Evolutionary conservation across 2,797 vertebrate genomes (phyloP), one percentile per base, ranked within the genome.

Genomic region (Pangasius larnaudii): DNA sequence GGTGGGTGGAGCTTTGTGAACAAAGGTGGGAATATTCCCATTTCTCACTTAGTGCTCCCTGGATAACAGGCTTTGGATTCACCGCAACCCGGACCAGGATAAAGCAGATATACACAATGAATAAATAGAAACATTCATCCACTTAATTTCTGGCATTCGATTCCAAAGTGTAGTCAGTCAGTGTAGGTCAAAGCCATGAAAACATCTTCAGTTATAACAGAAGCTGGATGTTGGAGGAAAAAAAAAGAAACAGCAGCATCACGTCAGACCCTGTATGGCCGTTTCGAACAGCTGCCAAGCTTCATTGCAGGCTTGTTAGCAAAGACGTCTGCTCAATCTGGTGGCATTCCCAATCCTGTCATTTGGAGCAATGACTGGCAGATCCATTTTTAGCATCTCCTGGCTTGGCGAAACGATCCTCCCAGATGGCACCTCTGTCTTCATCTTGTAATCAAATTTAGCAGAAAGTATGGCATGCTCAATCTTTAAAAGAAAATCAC

Each of bases 341-440:
- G 67, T 88, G 79, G 51, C 53, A 72, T 84, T 87, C 53, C 69
- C 72, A 65, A 85, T 89, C 84, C 88, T 91, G 85, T 91, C 88
- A 89, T 88, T 87, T 56, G 82, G 85, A 90, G 84, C 86, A 67
- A 27, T 89, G 90, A 91, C 67, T 88, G 90, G 86, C 89, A 87
- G 77, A 36, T 87, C 88, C 91, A 91, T 91, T 91, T 91, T 90
- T 90, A 90, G 88, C 85, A 65, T 58, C 81, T 82, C 65, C 51
- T 75, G 80, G 71, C 79, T 91, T 89, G 86, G 61, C 58, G 56
- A 84, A 89, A 49, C 8, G 87, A 84, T 67, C 77, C 53, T 63
- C 86, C 90, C 92, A 93, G 92, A 91, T 91, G 92, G 90, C 86
- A 85, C 59, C 79, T 56, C 88, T 79, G 82, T 86, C 89, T 90